Base-by-base conservation (phyloP, 1,140 invertebrate species). In the Drosophila jambulina region DNA sequence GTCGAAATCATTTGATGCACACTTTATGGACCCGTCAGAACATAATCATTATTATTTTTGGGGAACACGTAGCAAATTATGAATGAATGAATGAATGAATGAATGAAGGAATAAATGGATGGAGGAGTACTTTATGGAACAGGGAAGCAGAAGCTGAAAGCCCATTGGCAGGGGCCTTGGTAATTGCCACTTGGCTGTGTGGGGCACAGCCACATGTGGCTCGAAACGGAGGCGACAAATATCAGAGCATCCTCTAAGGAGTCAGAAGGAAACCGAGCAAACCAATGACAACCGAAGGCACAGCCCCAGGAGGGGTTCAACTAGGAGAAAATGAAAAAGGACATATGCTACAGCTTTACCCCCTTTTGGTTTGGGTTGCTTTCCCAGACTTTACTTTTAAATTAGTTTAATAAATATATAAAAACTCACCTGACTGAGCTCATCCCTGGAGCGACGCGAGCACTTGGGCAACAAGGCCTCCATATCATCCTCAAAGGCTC, bases 351-450 rank as follows among this genome's bases (percentile, higher is more conserved):
- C 0, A 2, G 12, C n/a, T n/a, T n/a, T n/a, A 9, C 15, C 2
- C 17, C 29, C 23, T 12, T 19, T 25, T 13, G 17, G 9, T 6
- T 60, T 9, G 1, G 4, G 0, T 59, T 42, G 25, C 21, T 3
- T 27, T n/a, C 13, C 19, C 2, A 12, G 10, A 19, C 19, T 21
- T 25, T 17, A 27, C 43, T 23, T 23, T 40, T 40, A 40, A 40
- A 17, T 40, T n/a, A 40, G 1, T 45, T 46, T 12, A n/a, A 10
- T 15, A 46, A n/a, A n/a, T n/a, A 27, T 25, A 19, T 17, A 17
- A 38, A 32, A 36, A 17, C 34, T 91, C 67, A 93, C 92, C 91
- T 92, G 92, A 91, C 92, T 93, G 56, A 93, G 88, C 77, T 93
- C 92, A 91, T 93, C 92, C 58, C 92, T 69, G 15, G 88, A 93